Conservation (phyloP, 2,113 vertebrate genomes). For the Gnathonemus longibarbis region DNA sequence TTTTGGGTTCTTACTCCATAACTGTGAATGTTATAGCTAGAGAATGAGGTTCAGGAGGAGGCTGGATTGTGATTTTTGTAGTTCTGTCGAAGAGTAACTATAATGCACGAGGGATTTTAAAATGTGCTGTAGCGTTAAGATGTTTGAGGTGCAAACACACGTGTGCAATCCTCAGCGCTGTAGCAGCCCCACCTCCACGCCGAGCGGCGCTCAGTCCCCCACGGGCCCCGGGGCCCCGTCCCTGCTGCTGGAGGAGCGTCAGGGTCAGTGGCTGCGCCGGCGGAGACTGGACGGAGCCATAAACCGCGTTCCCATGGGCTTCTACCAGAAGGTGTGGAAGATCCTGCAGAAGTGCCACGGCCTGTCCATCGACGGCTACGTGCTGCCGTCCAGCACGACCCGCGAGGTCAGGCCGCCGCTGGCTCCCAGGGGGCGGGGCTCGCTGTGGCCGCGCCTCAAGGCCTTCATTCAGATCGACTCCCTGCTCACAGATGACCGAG, state of each 20-base stretch:
- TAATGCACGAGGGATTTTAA: background rate
- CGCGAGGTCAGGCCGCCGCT: constrained; percentile 65
- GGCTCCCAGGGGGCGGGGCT: background rate
- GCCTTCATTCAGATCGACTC: background rate
- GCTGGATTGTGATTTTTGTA: background rate
- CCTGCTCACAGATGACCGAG: constrained; percentile 76
- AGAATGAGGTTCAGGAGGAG: background rate
- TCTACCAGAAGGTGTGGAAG: constrained; percentile 96
- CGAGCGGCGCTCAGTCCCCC: constrained; percentile 74
- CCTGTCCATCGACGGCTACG: constrained; percentile 90
- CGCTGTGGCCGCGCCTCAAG: background rate
- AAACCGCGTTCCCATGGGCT: constrained; percentile 92
- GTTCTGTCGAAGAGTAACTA: background rate
- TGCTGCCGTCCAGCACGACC: constrained; percentile 92
- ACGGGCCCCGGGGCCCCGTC: constrained; percentile 56
- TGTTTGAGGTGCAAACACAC: background rate
- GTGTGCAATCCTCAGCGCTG: constrained; percentile 62
- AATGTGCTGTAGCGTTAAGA: background rate
- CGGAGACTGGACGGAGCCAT: constrained; percentile 91
- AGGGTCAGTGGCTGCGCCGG: constrained; percentile 94
- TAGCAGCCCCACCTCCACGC: constrained; percentile 88
- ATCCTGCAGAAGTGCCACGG: constrained; percentile 97
- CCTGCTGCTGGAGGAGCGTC: constrained; percentile 77
- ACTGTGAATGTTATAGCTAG: background rate
- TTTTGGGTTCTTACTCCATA: background rate